Base-by-base conservation (phyloP, 1,140 invertebrate species). In the Reticulitermes speratus region DNA sequence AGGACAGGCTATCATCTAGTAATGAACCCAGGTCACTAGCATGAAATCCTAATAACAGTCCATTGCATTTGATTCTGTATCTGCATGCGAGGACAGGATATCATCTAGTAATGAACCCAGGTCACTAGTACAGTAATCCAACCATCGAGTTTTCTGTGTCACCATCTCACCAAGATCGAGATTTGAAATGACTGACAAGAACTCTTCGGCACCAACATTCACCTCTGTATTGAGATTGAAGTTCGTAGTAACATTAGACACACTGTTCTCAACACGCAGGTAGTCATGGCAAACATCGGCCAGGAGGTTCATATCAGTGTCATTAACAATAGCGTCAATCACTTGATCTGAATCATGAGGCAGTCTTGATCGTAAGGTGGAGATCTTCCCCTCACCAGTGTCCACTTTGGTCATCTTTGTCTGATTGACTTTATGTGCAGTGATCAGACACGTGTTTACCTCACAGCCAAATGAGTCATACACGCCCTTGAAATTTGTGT, bases 81-180 rank as follows among this genome's bases (percentile, higher is more conserved):
- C 90, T n/a, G 90, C 89, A 81, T 93, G 91, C n/a, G 92, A 90
- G 65, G 91, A 91, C 32, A 95, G 88, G 88, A 96, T 95, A 89
- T 96, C 95, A 88, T 95, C 94, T 30, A 96, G 88, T 5, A 95
- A 90, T 5, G 93, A 94, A 21, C 92, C 90, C 75, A 95, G 94
- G 87, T 92, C 93, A 81, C 93, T 92, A 3, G 92, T 92, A 87
- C 93, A 91, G 45, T 89, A 91, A 45, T 92, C 90, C 38, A 93
- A 89, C 95, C 95, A 95, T 12, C 92, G 91, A 52, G 90, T 91
- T 87, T 93, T 93, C 38, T 93, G 91, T 14, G 91, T 90, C 1
- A 94, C 90, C 23, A 93, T 90, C 65, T 90, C 88, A 81, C 93
- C 90, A 32, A 94, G 91, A 89, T 95, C 91, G 16, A 91, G 91